Evolutionary conservation across 2,888 invertebrate species (phyloP), one percentile per base, ranked within the genome.

Genomic region (Eupithecia dodoneata): DNA sequence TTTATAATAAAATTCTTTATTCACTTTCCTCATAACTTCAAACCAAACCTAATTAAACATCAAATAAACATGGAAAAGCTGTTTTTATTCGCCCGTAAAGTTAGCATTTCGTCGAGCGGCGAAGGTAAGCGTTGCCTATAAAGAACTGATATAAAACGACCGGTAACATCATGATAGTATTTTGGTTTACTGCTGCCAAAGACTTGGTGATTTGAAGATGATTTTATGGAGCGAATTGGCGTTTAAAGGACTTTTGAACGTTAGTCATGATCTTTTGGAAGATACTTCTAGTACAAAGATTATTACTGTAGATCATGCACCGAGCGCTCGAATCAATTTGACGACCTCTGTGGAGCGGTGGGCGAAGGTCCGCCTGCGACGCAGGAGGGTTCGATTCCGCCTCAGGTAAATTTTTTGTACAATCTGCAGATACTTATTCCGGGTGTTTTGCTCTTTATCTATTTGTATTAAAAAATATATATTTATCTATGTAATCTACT

Each of bases 121-220:
- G 65, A 6, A 42, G 66, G 41, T 42, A 42, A 42, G 5, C 42
- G 42, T 15, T 7, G 15, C 15, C 42, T 3, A 42, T 66, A 66
- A 66, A 42, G 41, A 42, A 66, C 9, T 66, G 74, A 79, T 85
- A 83, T 88, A 86, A 89, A 87, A 79, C 84, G 74, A 81, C 82
- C 83, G 81, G 83, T 85, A 85, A 85, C 83, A 82, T 80, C 82
- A 79, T 83, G 74, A 77, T 78, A 79, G 83, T 82, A 83, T 84
- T 87, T 86, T 83, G 80, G 87, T 89, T 89, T 89, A 63, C 63
- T 63, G 63, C 63, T 30, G 30, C 63, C 30, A 10, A 30, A 12
- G 30, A 30, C 18, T 12, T 63, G 59, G 59, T 59, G 63, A 63
- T 63, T 63, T 63, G 63, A 63, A 2, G 63, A 63, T 63, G 63